Evolutionary conservation across 2,113 vertebrate genomes (phyloP).

Genomic region (Oenanthe oenanthe): DNA sequence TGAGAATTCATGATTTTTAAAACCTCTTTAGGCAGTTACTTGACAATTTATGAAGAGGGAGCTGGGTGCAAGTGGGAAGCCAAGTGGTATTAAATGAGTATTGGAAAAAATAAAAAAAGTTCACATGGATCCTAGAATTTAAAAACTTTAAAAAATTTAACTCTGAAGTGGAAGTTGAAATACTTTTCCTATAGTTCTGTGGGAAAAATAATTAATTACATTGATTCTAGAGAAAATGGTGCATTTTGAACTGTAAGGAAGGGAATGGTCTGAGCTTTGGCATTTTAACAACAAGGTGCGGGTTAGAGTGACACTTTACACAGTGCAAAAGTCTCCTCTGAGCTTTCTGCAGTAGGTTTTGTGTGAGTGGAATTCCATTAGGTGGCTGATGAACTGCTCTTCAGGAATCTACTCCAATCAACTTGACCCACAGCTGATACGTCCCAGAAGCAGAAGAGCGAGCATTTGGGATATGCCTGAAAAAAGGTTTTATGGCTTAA

Average conservation of each 20-base stretch:
- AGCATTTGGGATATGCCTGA: not conserved
- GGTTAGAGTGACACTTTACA: not conserved
- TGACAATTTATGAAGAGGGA: not conserved
- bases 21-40: not conserved
- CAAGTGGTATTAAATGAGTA: not conserved
- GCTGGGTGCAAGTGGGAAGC: not conserved
- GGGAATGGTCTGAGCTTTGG: not conserved
- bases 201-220: not conserved
- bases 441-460: fast-evolving
- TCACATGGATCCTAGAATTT: not conserved
- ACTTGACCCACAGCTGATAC: not conserved
- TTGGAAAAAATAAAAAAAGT: not conserved
- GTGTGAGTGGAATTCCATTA: not conserved
- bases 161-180: not conserved
- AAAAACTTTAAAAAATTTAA: not conserved
- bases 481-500: not conserved
- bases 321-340: not conserved
- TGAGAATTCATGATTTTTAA: not conserved
- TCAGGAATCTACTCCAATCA: not conserved
- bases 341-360: not conserved
- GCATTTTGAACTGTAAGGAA: fast-evolving
- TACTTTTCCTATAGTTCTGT: not conserved
- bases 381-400: not conserved
- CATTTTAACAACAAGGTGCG: not conserved
- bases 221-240: not conserved